Base-by-base conservation (phyloP, 2,888 invertebrate species). In the Lasius platythorax region DNA sequence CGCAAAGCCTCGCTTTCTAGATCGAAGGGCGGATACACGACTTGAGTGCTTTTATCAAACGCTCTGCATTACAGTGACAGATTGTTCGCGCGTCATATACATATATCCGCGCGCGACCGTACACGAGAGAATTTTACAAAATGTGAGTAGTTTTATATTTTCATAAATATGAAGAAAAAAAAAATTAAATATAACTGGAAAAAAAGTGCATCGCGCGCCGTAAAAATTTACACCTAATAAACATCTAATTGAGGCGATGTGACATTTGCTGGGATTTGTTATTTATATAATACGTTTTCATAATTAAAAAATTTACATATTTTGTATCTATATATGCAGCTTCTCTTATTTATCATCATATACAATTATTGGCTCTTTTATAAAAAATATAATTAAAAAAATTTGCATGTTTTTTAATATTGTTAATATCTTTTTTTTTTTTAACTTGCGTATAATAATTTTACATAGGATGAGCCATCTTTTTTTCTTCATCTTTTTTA, bases 1-100 rank as follows among this genome's bases (percentile, higher is more conserved):
- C 90, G 90, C 90, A 87, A 90, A 75, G 85, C 40, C 75, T 28
- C 86, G 78, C 79, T 87, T 56, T 84, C 85, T 73, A 90, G 90
- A 90, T 90, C 90, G 89, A 87, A 90, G 85, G 63, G 64, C 89
- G 87, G 90, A 90, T 90, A 90, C 53, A n/a, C 75, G 89, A 88
- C 89, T 89, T 89, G 85, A 88, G 86, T 88, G 88, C 89, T 85
- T 90, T 89, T 90, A 90, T 90, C 90, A 86, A 90, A 85, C 79
- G 84, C 74, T 58, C 79, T 50, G 50, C 78, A 76, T 72, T 67
- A 75, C 79, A 28, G 78, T 83, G 87, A 88, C 87, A 84, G 86
- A 89, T 85, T 75, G 82, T 63, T 83, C 82, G 82, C 84, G 73
- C 50, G 23, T 23, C 28, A 18, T 18, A 18, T 58, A 43, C 46